Base-by-base conservation (phyloP, 2,113 vertebrate species). In the Laterallus jamaicensis region DNA sequence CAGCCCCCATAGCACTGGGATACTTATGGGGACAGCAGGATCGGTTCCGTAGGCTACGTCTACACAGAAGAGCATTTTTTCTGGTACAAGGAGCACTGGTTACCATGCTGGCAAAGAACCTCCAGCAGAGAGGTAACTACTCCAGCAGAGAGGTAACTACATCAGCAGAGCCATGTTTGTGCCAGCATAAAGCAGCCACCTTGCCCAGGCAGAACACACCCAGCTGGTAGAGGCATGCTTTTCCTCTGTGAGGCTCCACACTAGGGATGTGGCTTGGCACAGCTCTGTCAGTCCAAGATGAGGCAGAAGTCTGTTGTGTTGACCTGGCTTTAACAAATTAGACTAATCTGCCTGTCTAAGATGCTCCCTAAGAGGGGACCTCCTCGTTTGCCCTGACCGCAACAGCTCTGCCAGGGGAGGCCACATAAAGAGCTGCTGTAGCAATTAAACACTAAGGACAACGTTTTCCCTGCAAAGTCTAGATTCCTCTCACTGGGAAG, bases 121-220 rank as follows among this genome's bases (percentile, higher is more conserved):
- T 86, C 29, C 37, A 82, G 31, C 16, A 62, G 64, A 73, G 39
- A 89, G 39, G 39, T 39, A 39, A 39, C 39, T 39, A 39, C 39
- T 10, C 40, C 40, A 40, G 40, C 40, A 40, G 39, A 40, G 42
- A 42, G 29, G 63, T 32, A 82, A 24, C 78, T 60, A 24, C 11
- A 50, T 54, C 24, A 35, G 62, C 69, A 93, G 82, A 76, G 39
- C 66, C 5, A 1, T 8, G 55, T 70, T 35, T 60, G 69, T 60
- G 31, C 0, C 1, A 82, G 66, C 9, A 35, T 13, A 75, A 55
- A 71, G 66, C 90, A 87, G 39, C 58, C 0, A 0, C 81, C 32
- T 70, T 5, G n/a, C 90, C 95, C 69, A 4, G 88, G 90, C 92
- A 73, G 64, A 82, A 87, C 29, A 44, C 0, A 0, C 54, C 4